phyloP scores from a whole-genome alignment of 37 sponge, comb jelly and placozoan genomes.

The Chondrosia reniformis region DNA sequence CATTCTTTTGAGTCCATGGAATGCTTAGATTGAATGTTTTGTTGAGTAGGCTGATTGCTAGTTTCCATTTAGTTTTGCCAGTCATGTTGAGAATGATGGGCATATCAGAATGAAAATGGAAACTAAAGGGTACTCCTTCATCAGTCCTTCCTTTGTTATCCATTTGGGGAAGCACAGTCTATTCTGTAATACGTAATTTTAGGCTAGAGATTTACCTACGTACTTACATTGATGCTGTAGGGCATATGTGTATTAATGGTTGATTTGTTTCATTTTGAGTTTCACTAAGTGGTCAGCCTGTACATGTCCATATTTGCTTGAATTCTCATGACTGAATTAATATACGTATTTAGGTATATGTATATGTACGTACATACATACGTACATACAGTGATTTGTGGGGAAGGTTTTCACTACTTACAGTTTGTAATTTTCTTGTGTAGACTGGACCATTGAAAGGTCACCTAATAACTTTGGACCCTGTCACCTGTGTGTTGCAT shows the following conservation, averaged over 20 bases:
- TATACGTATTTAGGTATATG: background rate
- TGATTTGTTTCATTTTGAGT: background rate
- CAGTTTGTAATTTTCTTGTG: background rate
- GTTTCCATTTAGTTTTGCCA: no score
- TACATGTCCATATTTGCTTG: background rate
- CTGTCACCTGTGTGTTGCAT: background rate
- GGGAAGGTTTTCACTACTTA: background rate
- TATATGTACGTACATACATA: background rate
- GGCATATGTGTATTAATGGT: background rate
- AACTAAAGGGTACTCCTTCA: no score
- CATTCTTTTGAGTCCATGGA: no score
- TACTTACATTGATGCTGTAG: background rate
- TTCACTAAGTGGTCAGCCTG: no score
- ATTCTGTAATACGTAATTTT: no score
- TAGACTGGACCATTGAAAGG: background rate
- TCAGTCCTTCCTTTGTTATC: no score
- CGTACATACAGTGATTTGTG: background rate
- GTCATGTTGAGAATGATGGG: no score
- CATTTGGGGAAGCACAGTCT: no score
- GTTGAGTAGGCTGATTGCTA: no score
- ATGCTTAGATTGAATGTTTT: no score
- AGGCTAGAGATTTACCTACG: background rate
- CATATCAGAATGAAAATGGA: no score
- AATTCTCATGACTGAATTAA: no score
- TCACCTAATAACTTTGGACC: background rate